phyloP scores from a whole-genome alignment of 2,888 invertebrate species.

The Phlogophora meticulosa region DNA sequence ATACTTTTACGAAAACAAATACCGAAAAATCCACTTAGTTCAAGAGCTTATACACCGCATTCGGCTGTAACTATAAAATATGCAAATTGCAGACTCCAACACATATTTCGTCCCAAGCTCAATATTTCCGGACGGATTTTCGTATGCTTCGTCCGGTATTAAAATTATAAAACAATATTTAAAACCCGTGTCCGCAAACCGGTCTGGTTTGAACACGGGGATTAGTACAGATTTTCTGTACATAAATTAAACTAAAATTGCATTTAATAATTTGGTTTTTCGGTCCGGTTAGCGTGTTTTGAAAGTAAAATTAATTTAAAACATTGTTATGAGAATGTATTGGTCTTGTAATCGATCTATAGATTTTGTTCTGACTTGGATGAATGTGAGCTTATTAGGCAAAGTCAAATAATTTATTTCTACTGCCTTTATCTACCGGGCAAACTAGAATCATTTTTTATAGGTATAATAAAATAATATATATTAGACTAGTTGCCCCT shows the following conservation, averaged over 20 bases:
- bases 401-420: too few species aligned
- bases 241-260: slow-evolving; percentile 45
- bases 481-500: too few species aligned
- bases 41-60: slow-evolving; percentile 37
- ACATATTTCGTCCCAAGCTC: slow-evolving; percentile 42
- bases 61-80: slow-evolving; percentile 42
- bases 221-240: slow-evolving; percentile 53
- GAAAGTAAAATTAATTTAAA: slow-evolving; percentile 5
- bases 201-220: slow-evolving; percentile 24
- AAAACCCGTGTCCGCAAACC: slow-evolving; percentile 37
- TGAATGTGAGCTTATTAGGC: background rate
- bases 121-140: slow-evolving; percentile 54
- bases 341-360: background rate
- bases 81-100: slow-evolving; percentile 43
- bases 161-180: slow-evolving; percentile 57
- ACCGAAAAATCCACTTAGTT: slow-evolving; percentile 19
- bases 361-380: background rate
- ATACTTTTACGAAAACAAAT: slow-evolving; percentile 12
- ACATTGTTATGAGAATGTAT: background rate
- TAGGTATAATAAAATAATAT: too few species aligned
- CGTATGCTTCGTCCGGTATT: slow-evolving; percentile 48
- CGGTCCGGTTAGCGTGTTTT: background rate
- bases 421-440: too few species aligned
- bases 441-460: too few species aligned
- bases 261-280: slow-evolving; percentile 9